These are phyloP conservation scores for Platycnemis pennipes DNA, from an alignment of 2,888 invertebrate genomes.

Conservation along the genomic window DNA sequence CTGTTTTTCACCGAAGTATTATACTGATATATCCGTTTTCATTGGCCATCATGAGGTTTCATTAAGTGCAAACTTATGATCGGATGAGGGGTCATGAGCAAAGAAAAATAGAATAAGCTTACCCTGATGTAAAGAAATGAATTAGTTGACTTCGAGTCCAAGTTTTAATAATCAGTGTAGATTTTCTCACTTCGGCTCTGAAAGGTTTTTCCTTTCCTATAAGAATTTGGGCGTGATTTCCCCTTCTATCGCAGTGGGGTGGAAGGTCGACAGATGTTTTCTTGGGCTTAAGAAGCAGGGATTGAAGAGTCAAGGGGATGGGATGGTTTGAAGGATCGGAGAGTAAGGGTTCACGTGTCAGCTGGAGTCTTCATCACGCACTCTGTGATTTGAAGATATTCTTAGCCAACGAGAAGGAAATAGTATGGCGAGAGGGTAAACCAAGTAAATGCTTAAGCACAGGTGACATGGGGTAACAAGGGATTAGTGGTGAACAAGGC, in stretches of 20 bases:
- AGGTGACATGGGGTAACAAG: neutral
- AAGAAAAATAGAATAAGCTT: too few relatives aligned
- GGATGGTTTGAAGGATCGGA: neutral
- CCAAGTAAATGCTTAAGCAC: neutral
- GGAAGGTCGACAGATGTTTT: slow-evolving; percentile 34
- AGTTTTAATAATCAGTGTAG: neutral
- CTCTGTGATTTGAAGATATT: slow-evolving; percentile 35
- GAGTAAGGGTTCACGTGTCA: slow-evolving; percentile 22
- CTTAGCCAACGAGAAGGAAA: neutral
- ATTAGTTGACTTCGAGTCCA: too few relatives aligned
- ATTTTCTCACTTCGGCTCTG: neutral
- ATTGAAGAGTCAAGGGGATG: neutral
- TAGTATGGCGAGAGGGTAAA: slow-evolving; percentile 28
- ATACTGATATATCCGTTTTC: too few relatives aligned
- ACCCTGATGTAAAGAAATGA: too few relatives aligned
- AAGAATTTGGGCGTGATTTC: neutral
- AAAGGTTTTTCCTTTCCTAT: neutral
- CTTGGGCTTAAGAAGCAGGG: neutral
- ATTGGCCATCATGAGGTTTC: too few relatives aligned
- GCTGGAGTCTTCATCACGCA: slow-evolving; percentile 18
- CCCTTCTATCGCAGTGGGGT: neutral
- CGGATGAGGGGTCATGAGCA: too few relatives aligned
- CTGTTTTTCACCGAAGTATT: too few relatives aligned
- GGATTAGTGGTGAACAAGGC: neutral
- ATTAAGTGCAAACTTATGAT: too few relatives aligned